Base-by-base conservation (phyloP, 2,113 vertebrate genomes). In the Myotis yumanensis region DNA sequence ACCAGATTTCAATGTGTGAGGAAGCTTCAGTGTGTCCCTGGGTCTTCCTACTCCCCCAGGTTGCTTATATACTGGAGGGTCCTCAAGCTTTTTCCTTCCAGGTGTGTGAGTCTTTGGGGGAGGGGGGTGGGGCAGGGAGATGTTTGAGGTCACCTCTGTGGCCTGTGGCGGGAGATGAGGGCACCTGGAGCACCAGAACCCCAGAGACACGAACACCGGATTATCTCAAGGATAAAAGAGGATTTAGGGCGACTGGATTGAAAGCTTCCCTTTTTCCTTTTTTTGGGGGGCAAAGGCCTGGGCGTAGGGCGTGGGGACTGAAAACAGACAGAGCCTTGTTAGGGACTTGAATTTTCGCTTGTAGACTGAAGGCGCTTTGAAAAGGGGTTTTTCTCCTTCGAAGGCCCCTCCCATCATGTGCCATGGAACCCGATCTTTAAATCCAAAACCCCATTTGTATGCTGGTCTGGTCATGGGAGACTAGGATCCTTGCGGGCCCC, bases 371-470 rank as follows among this genome's bases (percentile, higher is more conserved):
- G 28, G 57, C 20, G 32, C n/a, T 37, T 66, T 35, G n/a, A 71
- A 69, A 62, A 48, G 54, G 5, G 16, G 2, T 43, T 81, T 40
- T 81, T 90, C 52, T 71, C 54, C 79, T 80, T 59, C 14, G 0
- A 2, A 4, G 4, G 5, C 4, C 54, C 30, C 35, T 72, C 64
- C 17, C 37, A 9, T 40, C 59, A 22, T 3, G 23, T 5, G 20
- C 57, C 30, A 12, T 77, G 40, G 17, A 48, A 46, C 18, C 15
- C 17, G 35, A 28, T 32, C 82, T 85, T 93, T 80, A 77, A 15
- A 91, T 83, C 28, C 35, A 43, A 62, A 62, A 43, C 40, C 51
- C 46, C 54, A 82, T 95, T 85, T 81, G 68, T 84, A 92, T 93
- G 85, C 87, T 30, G 17, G 90, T 68, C 75, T 37, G 72, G 68